Percentiles rank a stretch among this genome's conserved stretches.
Evolutionary conservation across 2,797 vertebrate genomes (phyloP).

Genomic region (Tiaroga cobitis): DNA sequence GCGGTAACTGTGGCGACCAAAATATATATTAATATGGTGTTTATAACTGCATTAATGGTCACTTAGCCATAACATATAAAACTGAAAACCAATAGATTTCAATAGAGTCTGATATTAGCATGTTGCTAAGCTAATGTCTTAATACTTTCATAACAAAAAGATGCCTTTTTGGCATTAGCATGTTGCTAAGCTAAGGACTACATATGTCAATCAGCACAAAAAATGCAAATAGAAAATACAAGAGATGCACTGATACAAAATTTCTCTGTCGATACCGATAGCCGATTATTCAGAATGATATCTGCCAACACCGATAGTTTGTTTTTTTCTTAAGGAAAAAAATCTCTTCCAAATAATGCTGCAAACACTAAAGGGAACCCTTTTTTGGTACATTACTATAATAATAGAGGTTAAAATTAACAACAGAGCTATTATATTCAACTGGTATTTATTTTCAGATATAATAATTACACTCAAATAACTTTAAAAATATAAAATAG

Average conservation of each 20-base stretch:
- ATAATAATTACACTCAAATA: neutral
- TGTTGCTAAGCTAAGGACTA: neutral
- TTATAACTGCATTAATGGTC: neutral
- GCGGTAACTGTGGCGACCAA: conserved; percentile 78
- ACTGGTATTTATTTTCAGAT: neutral
- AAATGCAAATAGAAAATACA: neutral
- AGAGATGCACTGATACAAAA: no score
- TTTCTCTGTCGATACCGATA: no score
- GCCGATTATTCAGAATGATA: no score
- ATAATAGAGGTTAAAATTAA: neutral
- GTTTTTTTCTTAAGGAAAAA: no score
- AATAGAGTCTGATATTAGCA: neutral
- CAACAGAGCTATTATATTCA: neutral
- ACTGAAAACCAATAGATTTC: neutral
- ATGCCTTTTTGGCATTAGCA: neutral
- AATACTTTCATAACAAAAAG: neutral
- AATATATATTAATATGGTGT: neutral
- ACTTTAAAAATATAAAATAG: no score
- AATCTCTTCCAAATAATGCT: no score
- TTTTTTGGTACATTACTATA: neutral
- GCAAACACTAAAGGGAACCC: neutral
- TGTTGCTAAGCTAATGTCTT: neutral
- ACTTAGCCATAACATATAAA: neutral
- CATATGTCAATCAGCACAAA: neutral
- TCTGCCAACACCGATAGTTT: no score